Base-by-base conservation (phyloP, 35 echinoderm and acorn worm species). In the Heliocidaris tuberculata region DNA sequence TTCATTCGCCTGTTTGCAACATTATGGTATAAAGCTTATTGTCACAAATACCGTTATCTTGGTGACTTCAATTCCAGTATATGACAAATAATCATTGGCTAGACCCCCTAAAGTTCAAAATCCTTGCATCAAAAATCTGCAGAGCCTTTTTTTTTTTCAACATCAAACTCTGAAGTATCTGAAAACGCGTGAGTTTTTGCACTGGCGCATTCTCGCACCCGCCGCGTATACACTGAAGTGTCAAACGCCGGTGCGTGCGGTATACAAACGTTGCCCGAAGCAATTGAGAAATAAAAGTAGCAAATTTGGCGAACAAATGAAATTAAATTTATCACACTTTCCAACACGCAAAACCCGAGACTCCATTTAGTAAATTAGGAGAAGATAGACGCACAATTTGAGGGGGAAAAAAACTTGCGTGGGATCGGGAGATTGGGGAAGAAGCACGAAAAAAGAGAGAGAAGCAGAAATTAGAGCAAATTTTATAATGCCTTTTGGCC, bases 321-420 rank as follows among this genome's bases (percentile, higher is more conserved):
- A 88, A 88, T 88, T 88, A 88, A 88, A 88, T 88, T 88, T 88
- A 88, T 88, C 86, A 88, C 86, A 88, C 86, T 88, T 88, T 88
- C 86, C 47, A 42, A 88, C 86, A 88, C 86, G 27, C 10, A 10
- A 88, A 88, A 88, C 86, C 30, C 31, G 86, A 88, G 47, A 15
- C 86, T 32, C 86, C 86, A 88, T 88, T 88, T 88, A 88, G 86
- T 88, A 88, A 88, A 88, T 88, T 88, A 88, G 86, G 86, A 88
- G 86, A 12, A 88, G 86, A 88, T 88, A 48, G 86, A 13, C 86
- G 86, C 16, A 17, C 86, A 88, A 88, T 88, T 31, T 32, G 60
- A 21, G 60, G 17, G 60, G 15, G 6, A 70, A 70, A 21, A 70
- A 70, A 70, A 24, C 24, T 42, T 35, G 30, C 16, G 86, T 32